Evolutionary conservation across 2,797 vertebrate species (phyloP), one percentile per base, ranked within the genome.

Genomic region (Manis pentadactyla): DNA sequence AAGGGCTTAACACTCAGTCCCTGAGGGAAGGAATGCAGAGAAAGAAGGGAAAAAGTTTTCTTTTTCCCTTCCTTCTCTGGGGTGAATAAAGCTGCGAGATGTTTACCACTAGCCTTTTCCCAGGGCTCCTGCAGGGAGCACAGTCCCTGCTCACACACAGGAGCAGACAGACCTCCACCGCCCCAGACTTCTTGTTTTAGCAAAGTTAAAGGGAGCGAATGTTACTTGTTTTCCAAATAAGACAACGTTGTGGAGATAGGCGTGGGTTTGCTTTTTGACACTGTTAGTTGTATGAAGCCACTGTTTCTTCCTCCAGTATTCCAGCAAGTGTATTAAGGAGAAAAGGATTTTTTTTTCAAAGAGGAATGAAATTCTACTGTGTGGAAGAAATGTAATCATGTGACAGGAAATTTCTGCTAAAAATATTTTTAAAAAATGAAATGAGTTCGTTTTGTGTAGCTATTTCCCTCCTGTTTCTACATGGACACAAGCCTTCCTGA

Each of bases 361-460:
- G 37, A 92, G 81, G 87, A 82, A 85, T 91, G 68, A 91, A 78
- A 93, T 86, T 88, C 63, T 84, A 31, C 61, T 15, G 0, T 93
- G 64, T 71, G 34, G 59, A 82, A 92, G 74, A 94, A 96, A 91
- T 93, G 29, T 39, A 88, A 87, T 55, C 96, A 95, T 84, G 51
- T 96, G 78, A 96, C 64, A 75, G 91, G 93, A 97, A 92, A 87
- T 82, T 57, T 93, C 42, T 93, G 93, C 93, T 96, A 91, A 96
- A 96, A 97, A 94, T 95, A 93, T 42, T 95, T 90, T 73, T 84
- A 13, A 71, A 75, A 87, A 29, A 21, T 94, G 63, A 85, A 86
- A 88, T 81, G n/a, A 51, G 37, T 93, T 95, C 17, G 23, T 93
- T 97, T 82, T 83, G 68, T 90, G 63, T 42, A 74, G n/a, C 55